Base-by-base conservation (phyloP, 35 echinoderm and acorn worm species). In the Apostichopus californicus region DNA sequence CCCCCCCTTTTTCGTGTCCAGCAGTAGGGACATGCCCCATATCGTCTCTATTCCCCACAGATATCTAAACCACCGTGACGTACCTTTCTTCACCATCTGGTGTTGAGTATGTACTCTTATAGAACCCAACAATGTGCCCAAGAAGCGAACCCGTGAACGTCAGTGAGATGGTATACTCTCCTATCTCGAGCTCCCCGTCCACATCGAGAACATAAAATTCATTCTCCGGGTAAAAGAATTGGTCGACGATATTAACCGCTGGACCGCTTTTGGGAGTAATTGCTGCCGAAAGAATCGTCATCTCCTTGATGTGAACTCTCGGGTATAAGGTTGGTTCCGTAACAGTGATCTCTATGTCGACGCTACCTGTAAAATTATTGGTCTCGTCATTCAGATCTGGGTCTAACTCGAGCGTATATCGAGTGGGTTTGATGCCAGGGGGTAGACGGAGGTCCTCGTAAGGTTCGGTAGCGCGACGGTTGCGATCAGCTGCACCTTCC, bases 91-190 rank as follows among this genome's bases (percentile, higher is more conserved):
- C 88, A 15, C 89, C 93, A 52, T 64, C 88, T 9, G 57, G 57
- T 7, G 93, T 94, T 55, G 93, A 86, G 79, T 94, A 94, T 8
- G 93, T 82, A 28, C 93, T 94, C 84, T 89, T 90, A 56, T 94
- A 94, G 26, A 94, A 90, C 8, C 93, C 93, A 68, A 91, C 89
- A 73, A 91, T 91, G 54, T 91, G 89, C 9, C 89, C 89, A 59
- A 91, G 14, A 11, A 91, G 77, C 4, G 89, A 59, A 10, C 89
- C 89, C 6, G 71, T 91, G 52, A 91, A 91, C 7, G 17, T 79
- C 4, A 91, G 20, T n/a, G 17, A n/a, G 15, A 91, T 78, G 7
- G 77, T 79, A n/a, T 91, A 91, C 3, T 56, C n/a, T 57, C 89
- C 89, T 5, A 59, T 73, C 2, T 7, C 5, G 24, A 91, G 72